Evolutionary conservation across 2,888 invertebrate genomes (phyloP), one percentile per base, ranked within the genome.

Genomic region (Yponomeuta malinellus): DNA sequence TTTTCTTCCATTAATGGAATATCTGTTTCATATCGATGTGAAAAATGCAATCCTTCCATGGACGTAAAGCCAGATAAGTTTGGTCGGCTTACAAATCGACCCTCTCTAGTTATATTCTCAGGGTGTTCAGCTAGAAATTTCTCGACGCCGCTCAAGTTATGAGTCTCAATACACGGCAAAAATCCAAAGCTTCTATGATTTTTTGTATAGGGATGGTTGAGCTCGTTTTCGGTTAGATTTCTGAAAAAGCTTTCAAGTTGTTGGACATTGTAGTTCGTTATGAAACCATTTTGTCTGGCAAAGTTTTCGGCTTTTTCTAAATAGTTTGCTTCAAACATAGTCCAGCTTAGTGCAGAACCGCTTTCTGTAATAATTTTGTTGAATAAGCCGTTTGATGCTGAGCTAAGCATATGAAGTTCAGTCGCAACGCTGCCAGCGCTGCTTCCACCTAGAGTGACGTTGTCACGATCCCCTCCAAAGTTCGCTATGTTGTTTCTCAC

Each of bases 371-470:
- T 73, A 12, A 63, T 71, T 70, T 70, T 73, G 29, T 69, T 64
- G 63, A 73, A 73, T 3, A 73, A 66, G 23, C 66, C 71, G 29
- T 70, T 68, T 29, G 67, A 63, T 48, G 52, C 29, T 59, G 64
- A 29, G n/a, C 72, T 70, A 10, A 73, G 71, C 65, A 71, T 69
- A 6, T 69, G 71, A 37, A 71, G 66, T 12, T 73, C 68, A n/a
- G 71, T 69, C 2, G 72, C 68, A 2, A 63, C 70, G n/a, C 63
- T 69, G 33, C 73, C 73, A n/a, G 69, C 71, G 37, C 70, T 73
- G 48, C 64, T 69, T 8, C 73, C 73, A 33, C 67, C 72, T 5
- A 72, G 12, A 3, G 73, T 73, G 37, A 73, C 72, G 59, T 73
- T 71, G 2, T 72, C 68, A 29, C 72, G 68, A 48, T 73, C 63